phyloP scores from a whole-genome alignment of 2,113 vertebrate species.

The Amazona vittata region DNA sequence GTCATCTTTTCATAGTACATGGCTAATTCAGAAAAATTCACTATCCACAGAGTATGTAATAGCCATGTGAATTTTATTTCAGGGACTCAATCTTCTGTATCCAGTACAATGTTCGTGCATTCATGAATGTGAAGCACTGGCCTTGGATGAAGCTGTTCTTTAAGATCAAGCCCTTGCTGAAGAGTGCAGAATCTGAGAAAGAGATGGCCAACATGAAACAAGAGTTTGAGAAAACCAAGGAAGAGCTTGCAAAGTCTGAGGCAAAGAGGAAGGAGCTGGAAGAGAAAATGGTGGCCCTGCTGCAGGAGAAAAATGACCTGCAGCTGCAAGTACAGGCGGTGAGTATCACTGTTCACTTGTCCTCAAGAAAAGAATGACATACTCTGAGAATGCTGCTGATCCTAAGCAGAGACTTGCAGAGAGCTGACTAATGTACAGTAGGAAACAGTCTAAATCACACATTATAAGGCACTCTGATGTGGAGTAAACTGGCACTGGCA shows the following conservation, averaged over 20 bases:
- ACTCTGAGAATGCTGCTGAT: not conserved
- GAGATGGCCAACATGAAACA: constrained; percentile 76
- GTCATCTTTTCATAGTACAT: too few relatives aligned
- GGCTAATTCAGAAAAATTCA: too few relatives aligned
- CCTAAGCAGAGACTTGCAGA: not conserved
- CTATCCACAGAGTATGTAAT: not conserved
- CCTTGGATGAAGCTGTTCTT: constrained; percentile 83
- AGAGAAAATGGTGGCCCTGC: constrained; percentile 28
- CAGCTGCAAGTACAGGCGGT: constrained; percentile 87
- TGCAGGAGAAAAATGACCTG: constrained; percentile 90
- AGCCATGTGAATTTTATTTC: not conserved
- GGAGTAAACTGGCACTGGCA: not conserved
- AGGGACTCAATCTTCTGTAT: constrained; percentile 85
- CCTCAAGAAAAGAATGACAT: not conserved
- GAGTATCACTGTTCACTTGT: not conserved
- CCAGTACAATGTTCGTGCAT: constrained; percentile 86
- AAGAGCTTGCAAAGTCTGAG: constrained; percentile 84
- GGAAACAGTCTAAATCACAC: not conserved
- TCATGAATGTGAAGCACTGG: constrained; percentile 88
- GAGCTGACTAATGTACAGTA: not conserved
- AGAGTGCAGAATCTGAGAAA: constrained; percentile 84
- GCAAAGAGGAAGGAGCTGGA: constrained; percentile 79
- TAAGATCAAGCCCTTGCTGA: constrained; percentile 87
- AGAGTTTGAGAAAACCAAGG: constrained; percentile 10
- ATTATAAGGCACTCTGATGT: not conserved